Conservation (phyloP, 2,888 invertebrate species). For the Neoitamus cyanurus region DNA sequence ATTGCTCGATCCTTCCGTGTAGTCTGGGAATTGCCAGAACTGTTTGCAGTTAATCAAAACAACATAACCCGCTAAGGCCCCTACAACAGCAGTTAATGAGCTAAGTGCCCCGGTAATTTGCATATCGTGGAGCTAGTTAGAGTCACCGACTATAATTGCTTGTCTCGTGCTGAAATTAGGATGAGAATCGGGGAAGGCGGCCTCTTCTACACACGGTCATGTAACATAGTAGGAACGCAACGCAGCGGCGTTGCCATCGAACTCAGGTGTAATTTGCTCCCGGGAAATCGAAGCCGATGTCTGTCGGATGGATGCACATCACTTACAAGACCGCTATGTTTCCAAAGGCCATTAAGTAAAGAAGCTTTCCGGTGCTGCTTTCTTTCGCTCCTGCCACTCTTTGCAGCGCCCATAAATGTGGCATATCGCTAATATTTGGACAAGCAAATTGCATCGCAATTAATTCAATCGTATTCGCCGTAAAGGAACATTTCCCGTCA, state of each 20-base stretch:
- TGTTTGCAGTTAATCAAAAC: constrained; percentile 26
- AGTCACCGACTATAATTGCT: constrained; percentile 23
- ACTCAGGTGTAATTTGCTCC: background rate
- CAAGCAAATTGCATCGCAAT: constrained; percentile 38
- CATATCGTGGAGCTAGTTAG: constrained; percentile 3
- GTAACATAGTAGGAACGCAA: background rate
- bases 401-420: background rate
- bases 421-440: constrained; percentile 41
- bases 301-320: constrained; percentile 41
- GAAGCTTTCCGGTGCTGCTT: constrained; percentile 16
- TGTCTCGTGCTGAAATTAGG: constrained; percentile 21
- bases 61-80: constrained; percentile 18
- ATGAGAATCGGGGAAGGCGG: background rate
- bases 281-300: constrained; percentile 5
- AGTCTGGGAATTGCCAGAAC: background rate
- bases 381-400: background rate
- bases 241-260: background rate
- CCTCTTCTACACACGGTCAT: background rate
- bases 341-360: background rate
- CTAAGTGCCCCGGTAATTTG: constrained; percentile 24
- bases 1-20: background rate
- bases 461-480: background rate
- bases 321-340: constrained; percentile 35
- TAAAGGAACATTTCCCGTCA: constrained; percentile 1
- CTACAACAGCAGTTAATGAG: constrained; percentile 35